Base-by-base conservation (phyloP, 2,113 vertebrate genomes). In the Etheostoma cragini region DNA sequence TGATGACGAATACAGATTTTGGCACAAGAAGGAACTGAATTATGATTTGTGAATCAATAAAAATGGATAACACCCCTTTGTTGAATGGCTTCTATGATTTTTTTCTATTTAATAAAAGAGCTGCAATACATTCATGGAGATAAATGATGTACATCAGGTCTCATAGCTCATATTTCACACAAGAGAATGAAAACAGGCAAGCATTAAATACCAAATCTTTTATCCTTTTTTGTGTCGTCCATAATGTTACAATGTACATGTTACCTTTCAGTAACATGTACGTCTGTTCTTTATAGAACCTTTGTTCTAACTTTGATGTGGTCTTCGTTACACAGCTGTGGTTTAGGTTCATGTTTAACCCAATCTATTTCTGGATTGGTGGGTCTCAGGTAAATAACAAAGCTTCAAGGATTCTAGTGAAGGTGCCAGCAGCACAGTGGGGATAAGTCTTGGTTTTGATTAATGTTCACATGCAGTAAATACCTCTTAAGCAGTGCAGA, bases 371-470 rank as follows among this genome's bases (percentile, higher is more conserved):
- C 46, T 60, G 45, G 70, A 72, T 45, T 45, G 47, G 73, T 58
- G 54, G 49, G 26, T 69, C 52, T 81, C 57, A 66, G 58, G 66
- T 69, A 85, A 85, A 85, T 75, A 83, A 81, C 66, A 72, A 75
- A 63, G n/a, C 46, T 38, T 42, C 38, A 42, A 19, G 63, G 33
- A 76, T 56, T 60, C 11, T 30, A 62, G 70, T 70, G 26, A 72
- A 33, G 71, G 83, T 16, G 11, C 35, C 33, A 21, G 50, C 71
- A 67, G 62, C 70, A 47, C 70, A 74, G 68, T 42, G 53, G 72
- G 60, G 69, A 69, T 42, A 72, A 62, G 72, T 74, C 47, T 84
- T 33, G 56, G 53, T 64, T 81, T 83, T 87, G 80, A 90, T 87
- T 85, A 80, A 74, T 42, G 33, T 62, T 77, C 49, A 57, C 64